Evolutionary conservation across 1,140 invertebrate genomes (phyloP), one percentile per base, ranked within the genome.

Genomic region (Cydia fagiglandana): DNA sequence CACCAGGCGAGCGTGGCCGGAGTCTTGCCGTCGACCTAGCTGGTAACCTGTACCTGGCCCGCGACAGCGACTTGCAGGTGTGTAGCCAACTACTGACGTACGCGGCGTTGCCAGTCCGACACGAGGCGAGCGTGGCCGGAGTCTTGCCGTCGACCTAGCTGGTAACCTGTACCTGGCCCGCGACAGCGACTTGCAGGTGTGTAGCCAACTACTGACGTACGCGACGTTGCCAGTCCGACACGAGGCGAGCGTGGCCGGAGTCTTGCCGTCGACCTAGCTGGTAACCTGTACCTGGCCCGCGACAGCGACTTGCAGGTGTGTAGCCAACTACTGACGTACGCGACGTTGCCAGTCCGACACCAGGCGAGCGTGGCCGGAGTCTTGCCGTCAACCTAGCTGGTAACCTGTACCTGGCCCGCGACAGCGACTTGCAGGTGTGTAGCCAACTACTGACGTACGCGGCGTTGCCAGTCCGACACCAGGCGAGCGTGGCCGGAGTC

Each of bases 1-100:
- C 95, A 96, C 79, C 95, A 98, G 86, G 96, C 97, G 24, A 94
- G 96, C 34, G 88, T 96, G 41, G 95, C 95, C 34, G 97, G 97
- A 20, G 84, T 96, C 2, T 85, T 95, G 4, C 94, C 28, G 94
- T 96, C 76, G 96, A 98, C 88, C 90, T 97, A 50, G 83, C 79
- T 9, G 87, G 86, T 0, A 86, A 87, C 17, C 64, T 89, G 73
- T 76, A 86, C 38, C 81, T 86, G 70, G 78, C 77, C 80, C 79
- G 80, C 15, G 66, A 81, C 53, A 80, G 82, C 0, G 76, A 81
- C 12, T 34, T 80, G 0, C 77, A 89, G 81, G 90, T 90, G 78
- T 74, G 20, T 2, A n/a, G 34, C 10, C 30, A 9, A 53, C 38
- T 64, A 64, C 30, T 34, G 64, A 10, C 38, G 53, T 17, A 41